phyloP scores from a whole-genome alignment of 2,113 vertebrate genomes.

The Phylloscopus trochilus region DNA sequence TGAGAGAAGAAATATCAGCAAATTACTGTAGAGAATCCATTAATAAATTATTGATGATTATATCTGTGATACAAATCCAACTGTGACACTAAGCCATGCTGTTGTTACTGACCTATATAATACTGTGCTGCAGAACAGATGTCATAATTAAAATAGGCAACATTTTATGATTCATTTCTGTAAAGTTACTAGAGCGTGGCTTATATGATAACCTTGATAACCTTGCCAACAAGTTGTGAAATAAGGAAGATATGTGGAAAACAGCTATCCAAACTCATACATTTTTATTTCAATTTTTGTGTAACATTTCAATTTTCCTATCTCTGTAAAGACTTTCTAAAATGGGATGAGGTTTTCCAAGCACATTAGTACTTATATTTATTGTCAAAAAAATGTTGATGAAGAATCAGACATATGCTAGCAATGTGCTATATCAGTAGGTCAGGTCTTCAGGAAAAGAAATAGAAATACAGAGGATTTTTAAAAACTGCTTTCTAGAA shows the following conservation, averaged over 20 bases:
- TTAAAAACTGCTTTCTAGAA: not conserved
- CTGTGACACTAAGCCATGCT: not conserved
- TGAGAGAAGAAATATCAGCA: not conserved
- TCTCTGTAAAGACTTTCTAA: not conserved
- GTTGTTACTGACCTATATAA: not conserved
- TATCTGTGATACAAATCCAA: not conserved
- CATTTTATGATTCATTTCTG: not conserved
- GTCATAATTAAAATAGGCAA: not conserved
- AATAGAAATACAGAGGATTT: not conserved
- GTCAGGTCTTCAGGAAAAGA: not conserved
- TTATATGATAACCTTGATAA: not conserved
- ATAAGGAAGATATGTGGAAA: constrained; percentile 1
- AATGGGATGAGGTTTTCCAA: constrained; percentile 4
- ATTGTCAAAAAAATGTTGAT: not conserved
- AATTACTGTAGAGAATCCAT: not conserved
- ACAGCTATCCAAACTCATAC: not conserved
- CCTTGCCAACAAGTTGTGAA: not conserved
- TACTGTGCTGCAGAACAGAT: not conserved
- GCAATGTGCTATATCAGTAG: not conserved
- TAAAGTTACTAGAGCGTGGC: not conserved
- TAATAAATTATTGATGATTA: not conserved
- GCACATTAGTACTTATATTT: not conserved
- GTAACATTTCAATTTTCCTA: not conserved
- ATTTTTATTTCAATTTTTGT: constrained; percentile 8
- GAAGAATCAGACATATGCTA: not conserved